Evolutionary conservation across 2,797 vertebrate genomes (phyloP).

Genomic region (Periparus ater): DNA sequence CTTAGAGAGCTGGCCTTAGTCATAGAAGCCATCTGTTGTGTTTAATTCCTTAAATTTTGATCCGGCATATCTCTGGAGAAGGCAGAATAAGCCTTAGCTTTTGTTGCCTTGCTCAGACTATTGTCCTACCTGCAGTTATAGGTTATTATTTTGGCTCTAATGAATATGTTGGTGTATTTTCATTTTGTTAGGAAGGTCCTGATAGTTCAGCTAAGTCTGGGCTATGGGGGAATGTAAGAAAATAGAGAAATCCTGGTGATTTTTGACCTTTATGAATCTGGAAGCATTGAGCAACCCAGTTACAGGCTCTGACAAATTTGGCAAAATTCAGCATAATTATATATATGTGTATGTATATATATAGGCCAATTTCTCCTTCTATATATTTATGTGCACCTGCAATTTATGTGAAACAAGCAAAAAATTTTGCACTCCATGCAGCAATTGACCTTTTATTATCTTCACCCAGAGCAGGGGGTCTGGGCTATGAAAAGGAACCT

Average conservation of each 20-base stretch:
- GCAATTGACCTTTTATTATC: slow-evolving; percentile 19
- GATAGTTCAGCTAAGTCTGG: neutral
- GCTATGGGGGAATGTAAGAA: neutral
- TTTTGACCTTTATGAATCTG: neutral
- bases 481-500: neutral
- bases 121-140: neutral
- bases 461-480: neutral
- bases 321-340: neutral
- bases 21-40: slow-evolving; percentile 34
- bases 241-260: neutral
- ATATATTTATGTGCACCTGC: slow-evolving; percentile 38
- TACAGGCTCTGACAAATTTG: neutral
- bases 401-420: neutral
- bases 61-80: neutral
- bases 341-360: neutral
- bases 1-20: slow-evolving; percentile 21
- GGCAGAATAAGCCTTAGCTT: neutral
- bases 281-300: neutral
- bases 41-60: slow-evolving; percentile 3
- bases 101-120: neutral
- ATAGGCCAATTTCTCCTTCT: neutral
- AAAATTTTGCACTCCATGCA: neutral
- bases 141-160: neutral
- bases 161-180: neutral
- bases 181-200: neutral